Base-by-base conservation (phyloP, 2,113 vertebrate species). In the Oreochromis spilurus region DNA sequence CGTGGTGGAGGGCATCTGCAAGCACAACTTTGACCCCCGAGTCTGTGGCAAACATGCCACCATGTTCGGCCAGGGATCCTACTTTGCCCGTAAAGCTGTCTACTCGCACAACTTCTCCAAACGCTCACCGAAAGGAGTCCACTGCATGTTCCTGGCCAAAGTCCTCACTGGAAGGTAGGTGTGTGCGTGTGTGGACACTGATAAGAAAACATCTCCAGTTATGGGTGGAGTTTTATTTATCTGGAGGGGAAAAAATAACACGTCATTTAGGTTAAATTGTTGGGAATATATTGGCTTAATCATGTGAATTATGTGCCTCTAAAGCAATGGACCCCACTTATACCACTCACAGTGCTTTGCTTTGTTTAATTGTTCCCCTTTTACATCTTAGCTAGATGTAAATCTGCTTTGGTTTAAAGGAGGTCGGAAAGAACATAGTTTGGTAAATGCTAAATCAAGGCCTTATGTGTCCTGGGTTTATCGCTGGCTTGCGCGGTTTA, bases 101-200 rank as follows among this genome's bases (percentile, higher is more conserved):
- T 99, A 99, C 90, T 99, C 98, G 8, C 99, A 99, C 93, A 99
- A 98, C 94, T 99, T 99, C 93, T 98, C 98, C 92, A 98, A 98
- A 62, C 97, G 98, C 79, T 99, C 98, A 2, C 96, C 97, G 83
- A 98, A 96, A 89, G 99, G 99, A 21, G 94, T 99, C 79, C 99
- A 99, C 94, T 99, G 97, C 96, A 99, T 99, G 99, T 99, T 99
- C 96, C 94, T 99, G 95, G 98, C 98, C 81, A 99, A 99, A 96
- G 98, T 99, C 40, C 97, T 99, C 81, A 99, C 98, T 0, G 99
- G 99, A 83, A 97, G 95, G 95, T 96, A 79, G 70, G 93, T 93
- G 82, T 40, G n/a, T 67, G 36, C 2, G 6, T 75, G 40, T 26
- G 21, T 77, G 45, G 13, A 48, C 2, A 19, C 4, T 77, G 43